Base-by-base conservation (phyloP, 2,888 invertebrate genomes). In the Thumatha senex region DNA sequence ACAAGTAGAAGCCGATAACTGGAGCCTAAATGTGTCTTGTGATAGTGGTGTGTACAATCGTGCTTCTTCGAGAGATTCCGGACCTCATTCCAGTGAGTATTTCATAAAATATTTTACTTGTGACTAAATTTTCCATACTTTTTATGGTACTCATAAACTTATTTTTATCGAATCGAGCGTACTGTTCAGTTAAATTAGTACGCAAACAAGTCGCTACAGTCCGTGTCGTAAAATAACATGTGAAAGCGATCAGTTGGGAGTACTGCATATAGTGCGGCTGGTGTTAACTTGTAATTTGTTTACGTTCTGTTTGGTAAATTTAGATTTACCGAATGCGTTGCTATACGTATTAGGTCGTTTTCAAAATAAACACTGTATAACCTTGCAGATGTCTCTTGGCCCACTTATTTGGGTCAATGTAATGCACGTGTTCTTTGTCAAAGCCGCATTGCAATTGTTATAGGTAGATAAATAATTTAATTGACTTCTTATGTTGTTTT, bases 1-100 rank as follows among this genome's bases (percentile, higher is more conserved):
- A 13, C 89, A 88, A 58, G 89, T 82, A 2, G 90, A 92, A 59
- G 86, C 84, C 0, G 92, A 92, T 61, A 89, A 86, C 70, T 92
- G 92, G 92, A 90, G 92, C 56, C 74, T 92, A 61, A 92, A 92
- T 76, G 90, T 92, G 59, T 93, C 93, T 52, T 92, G 92, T 57
- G 93, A 93, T 70, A 93, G 92, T 72, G 93, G 93, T 52, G 92
- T 92, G 59, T 93, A 93, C 76, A 93, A 94, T 70, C 92, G 93
- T 18, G 93, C 92, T 24, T 92, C 92, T 15, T 92, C 92, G 47
- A 84, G 92, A 56, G 92, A 92, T 65, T 92, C 92, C 46, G 92
- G 92, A 53, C 92, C 92, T 18, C 91, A 92, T 72, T 92, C 92
- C 58, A 91, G 92, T 92, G 56, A 85, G 86, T 80, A 40, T 48